phyloP scores from a whole-genome alignment of 1,140 invertebrate species.

The Pinna nobilis region DNA sequence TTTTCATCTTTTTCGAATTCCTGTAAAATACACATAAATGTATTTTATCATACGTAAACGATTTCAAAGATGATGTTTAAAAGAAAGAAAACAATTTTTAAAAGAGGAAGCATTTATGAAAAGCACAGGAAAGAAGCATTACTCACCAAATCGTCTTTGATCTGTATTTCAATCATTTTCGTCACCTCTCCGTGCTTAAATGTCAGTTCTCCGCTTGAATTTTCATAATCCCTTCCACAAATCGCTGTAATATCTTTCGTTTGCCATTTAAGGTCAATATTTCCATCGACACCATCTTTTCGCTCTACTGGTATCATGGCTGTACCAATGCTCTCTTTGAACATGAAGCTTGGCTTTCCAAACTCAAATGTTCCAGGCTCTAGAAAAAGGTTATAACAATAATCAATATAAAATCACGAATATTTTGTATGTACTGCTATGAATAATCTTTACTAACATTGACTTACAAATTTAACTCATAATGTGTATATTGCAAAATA shows the following conservation, averaged over 20 bases:
- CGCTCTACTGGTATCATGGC: constrained; percentile 78
- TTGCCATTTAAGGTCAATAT: constrained; percentile 78
- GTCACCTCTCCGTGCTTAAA: constrained; percentile 79
- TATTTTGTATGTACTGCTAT: no score
- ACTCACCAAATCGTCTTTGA: constrained; percentile 78
- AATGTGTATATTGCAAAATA: no score
- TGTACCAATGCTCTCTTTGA: constrained; percentile 80
- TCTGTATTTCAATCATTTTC: constrained; percentile 79
- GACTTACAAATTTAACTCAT: no score
- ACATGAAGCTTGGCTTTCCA: constrained; percentile 78
- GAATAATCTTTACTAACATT: no score
- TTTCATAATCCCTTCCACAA: constrained; percentile 77
- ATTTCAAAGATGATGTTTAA: not conserved
- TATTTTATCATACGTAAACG: not conserved
- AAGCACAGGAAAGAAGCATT: not conserved
- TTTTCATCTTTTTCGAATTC: constrained; percentile 82
- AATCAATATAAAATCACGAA: no score
- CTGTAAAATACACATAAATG: constrained; percentile 48
- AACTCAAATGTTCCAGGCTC: constrained; percentile 80
- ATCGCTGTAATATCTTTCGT: constrained; percentile 80
- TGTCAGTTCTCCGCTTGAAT: constrained; percentile 75
- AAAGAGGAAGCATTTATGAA: no score
- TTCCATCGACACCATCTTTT: constrained; percentile 79
- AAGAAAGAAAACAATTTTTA: not conserved
- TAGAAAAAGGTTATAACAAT: no score